A percentile compares a stretch with the other conserved stretches of the same genome.
These are phyloP conservation scores for Fistularia commersonii DNA, from an alignment of 2,797 vertebrate species.

Conservation along the genomic window DNA sequence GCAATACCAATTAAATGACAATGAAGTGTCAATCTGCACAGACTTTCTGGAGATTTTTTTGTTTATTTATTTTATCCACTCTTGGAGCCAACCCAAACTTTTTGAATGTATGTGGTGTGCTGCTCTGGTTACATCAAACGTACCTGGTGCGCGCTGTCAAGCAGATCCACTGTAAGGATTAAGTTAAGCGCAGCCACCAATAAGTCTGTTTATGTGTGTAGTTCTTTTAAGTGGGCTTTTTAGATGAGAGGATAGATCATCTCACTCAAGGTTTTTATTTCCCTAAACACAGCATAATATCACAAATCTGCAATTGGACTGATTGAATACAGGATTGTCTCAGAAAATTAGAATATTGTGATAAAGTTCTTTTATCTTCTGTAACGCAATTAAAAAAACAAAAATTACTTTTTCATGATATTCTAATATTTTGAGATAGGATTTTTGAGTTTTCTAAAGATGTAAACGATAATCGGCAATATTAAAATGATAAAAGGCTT, in stretches of 20 bases:
- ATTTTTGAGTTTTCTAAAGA: no score
- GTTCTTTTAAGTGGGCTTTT: conserved; percentile 7
- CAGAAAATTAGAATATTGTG: no score
- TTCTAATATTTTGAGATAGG: no score
- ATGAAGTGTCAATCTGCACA: conserved; percentile 22
- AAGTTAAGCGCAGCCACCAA: conserved; percentile 1
- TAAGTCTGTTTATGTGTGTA: neutral
- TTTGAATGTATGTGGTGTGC: conserved; percentile 29
- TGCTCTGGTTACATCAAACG: conserved; percentile 1
- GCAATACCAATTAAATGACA: conserved; percentile 13
- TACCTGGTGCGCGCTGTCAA: conserved; percentile 3
- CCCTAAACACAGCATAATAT: no score
- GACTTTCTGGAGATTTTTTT: conserved; percentile 26
- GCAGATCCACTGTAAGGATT: neutral
- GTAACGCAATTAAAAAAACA: no score
- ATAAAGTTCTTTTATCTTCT: no score
- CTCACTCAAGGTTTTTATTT: neutral
- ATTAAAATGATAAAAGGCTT: no score
- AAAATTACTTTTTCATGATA: no score
- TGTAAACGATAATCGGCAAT: no score
- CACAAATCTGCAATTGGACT: no score
- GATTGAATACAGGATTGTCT: no score
- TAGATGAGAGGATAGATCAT: neutral
- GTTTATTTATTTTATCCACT: no score
- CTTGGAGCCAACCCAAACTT: conserved; percentile 30